These are phyloP conservation scores for Formica exsecta DNA, from an alignment of 1,140 invertebrate species.

Conservation along the genomic window DNA sequence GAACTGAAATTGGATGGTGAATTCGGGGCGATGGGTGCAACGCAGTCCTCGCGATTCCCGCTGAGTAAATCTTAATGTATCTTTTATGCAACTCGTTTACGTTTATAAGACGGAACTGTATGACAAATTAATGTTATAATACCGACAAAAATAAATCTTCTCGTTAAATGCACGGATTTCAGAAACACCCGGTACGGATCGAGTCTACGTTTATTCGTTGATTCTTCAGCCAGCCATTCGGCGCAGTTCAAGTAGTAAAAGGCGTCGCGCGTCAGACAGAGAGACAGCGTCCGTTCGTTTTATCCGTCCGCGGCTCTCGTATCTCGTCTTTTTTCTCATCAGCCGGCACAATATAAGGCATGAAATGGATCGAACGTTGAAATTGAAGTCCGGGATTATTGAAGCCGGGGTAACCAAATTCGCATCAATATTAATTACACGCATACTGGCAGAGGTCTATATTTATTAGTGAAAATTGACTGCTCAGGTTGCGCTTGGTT, in stretches of 20 bases:
- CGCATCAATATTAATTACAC: conserved; percentile 59
- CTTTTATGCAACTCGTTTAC: not conserved
- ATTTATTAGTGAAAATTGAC: conserved; percentile 55
- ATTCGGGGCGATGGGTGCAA: not conserved
- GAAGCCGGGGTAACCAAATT: conserved; percentile 34
- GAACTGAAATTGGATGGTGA: conserved; percentile 44
- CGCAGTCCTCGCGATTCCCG: not conserved
- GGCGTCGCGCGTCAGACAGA: conserved; percentile 28
- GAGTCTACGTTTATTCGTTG: conserved; percentile 3
- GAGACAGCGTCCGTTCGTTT: not conserved
- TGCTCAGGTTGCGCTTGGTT: conserved; percentile 48
- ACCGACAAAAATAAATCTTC: not conserved
- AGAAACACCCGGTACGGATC: not conserved
- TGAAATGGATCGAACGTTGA: conserved; percentile 31
- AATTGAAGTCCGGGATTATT: not conserved
- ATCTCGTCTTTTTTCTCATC: not conserved
- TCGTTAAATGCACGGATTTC: not conserved
- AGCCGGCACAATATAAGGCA: conserved; percentile 7
- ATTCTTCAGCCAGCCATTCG: not conserved
- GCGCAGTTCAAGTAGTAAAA: conserved; percentile 37
- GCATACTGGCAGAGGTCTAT: conserved; percentile 34
- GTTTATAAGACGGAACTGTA: not conserved
- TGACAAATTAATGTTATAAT: not conserved
- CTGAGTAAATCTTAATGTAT: conserved; percentile 16
- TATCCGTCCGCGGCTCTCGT: not conserved